Evolutionary conservation across 1,140 invertebrate species (phyloP).

Genomic region (Drosophila navojoa): DNA sequence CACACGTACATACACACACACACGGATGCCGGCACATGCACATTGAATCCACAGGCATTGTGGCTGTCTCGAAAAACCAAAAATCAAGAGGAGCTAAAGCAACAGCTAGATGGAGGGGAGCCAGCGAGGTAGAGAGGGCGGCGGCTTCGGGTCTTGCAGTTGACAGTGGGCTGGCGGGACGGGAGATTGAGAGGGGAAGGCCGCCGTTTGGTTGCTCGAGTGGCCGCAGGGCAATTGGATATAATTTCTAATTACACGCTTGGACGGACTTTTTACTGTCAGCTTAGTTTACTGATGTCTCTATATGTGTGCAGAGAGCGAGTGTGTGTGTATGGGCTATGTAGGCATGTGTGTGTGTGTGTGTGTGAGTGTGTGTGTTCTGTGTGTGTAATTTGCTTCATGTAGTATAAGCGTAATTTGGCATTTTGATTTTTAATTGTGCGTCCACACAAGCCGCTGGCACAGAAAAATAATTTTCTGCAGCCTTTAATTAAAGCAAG

Average conservation of each 20-base stretch:
- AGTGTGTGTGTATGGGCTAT: not conserved
- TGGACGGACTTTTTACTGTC: constrained; percentile 82
- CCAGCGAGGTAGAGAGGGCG: not conserved
- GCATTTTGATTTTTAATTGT: constrained; percentile 82
- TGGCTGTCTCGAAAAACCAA: constrained; percentile 74
- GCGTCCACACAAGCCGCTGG: constrained; percentile 66
- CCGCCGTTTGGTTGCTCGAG: constrained; percentile 66
- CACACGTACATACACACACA: constrained; percentile 36
- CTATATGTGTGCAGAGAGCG: constrained; percentile 12
- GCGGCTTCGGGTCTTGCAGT: not conserved
- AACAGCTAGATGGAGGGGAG: not conserved
- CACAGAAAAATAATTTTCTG: constrained; percentile 67
- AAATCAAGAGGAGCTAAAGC: constrained; percentile 55
- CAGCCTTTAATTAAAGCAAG: constrained; percentile 66
- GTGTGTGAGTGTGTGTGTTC: constrained; percentile 33
- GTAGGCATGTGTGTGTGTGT: constrained; percentile 7
- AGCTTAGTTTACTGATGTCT: constrained; percentile 82
- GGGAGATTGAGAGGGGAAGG: constrained; percentile 11
- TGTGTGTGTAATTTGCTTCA: constrained; percentile 73
- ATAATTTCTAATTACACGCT: constrained; percentile 82
- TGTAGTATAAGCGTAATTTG: constrained; percentile 81
- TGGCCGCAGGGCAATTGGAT: constrained; percentile 81
- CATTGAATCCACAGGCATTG: constrained; percentile 63
- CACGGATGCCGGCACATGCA: constrained; percentile 29
- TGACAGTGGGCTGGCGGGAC: not conserved